Base-by-base conservation (phyloP, 1,140 invertebrate genomes). In the Brachionus rotundiformis region DNA sequence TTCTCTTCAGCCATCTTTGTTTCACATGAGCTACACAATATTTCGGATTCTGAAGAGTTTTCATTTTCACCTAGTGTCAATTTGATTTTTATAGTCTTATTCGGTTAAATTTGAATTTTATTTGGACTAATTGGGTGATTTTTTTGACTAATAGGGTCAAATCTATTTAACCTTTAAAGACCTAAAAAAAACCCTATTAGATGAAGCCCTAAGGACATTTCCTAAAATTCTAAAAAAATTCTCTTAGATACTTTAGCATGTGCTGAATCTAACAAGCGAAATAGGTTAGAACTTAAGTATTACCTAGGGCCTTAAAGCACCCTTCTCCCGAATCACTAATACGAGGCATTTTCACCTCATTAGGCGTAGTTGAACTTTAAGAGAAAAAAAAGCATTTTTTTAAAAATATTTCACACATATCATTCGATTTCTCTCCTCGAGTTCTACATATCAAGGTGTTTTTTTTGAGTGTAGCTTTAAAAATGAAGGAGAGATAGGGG, bases 261-360 rank as follows among this genome's bases (percentile, higher is more conserved):
- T n/a, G n/a, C n/a, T n/a, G n/a, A n/a, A n/a, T n/a, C n/a, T n/a
- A n/a, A n/a, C n/a, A n/a, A n/a, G n/a, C n/a, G n/a, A n/a, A n/a
- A n/a, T n/a, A n/a, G n/a, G n/a, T n/a, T n/a, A n/a, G n/a, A n/a
- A n/a, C n/a, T n/a, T n/a, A n/a, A n/a, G n/a, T n/a, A n/a, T n/a
- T n/a, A n/a, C n/a, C n/a, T n/a, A n/a, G n/a, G n/a, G n/a, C n/a
- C n/a, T n/a, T n/a, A n/a, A n/a, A n/a, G n/a, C n/a, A n/a, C n/a
- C n/a, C n/a, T n/a, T n/a, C n/a, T n/a, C n/a, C n/a, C n/a, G n/a
- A n/a, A n/a, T n/a, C n/a, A n/a, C n/a, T n/a, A n/a, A n/a, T n/a
- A n/a, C n/a, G n/a, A n/a, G n/a, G n/a, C n/a, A n/a, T 49, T 49
- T 49, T 49, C 47, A 49, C 47, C 47, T 49, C 47, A 49, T 49